phyloP scores from a whole-genome alignment of 2,888 invertebrate species.

The Didymodactylos carnosus region DNA sequence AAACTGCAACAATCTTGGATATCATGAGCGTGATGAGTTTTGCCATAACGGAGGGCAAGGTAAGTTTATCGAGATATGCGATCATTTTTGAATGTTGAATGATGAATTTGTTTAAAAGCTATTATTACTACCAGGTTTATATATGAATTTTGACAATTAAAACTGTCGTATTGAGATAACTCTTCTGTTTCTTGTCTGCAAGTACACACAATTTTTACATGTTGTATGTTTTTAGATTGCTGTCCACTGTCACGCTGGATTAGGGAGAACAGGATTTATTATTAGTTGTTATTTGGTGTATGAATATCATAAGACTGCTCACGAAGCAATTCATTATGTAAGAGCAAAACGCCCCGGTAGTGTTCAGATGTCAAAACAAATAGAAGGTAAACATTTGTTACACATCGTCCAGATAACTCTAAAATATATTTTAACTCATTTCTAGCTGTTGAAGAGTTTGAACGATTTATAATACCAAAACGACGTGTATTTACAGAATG shows the following conservation, averaged over 20 bases:
- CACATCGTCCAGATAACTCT: background rate
- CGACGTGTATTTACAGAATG: background rate
- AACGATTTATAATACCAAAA: background rate
- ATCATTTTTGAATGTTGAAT: too few species aligned
- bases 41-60: slow-evolving; percentile 5
- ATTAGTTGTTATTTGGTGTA: slow-evolving; percentile 9
- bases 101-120: background rate
- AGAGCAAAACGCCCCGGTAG: slow-evolving; percentile 8
- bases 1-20: background rate
- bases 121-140: background rate
- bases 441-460: background rate
- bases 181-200: background rate
- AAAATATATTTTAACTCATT: background rate
- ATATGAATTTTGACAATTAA: background rate
- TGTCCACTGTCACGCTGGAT: slow-evolving; percentile 15
- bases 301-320: background rate
- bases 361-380: slow-evolving; percentile 12
- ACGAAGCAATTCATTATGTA: slow-evolving; percentile 6
- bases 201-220: background rate
- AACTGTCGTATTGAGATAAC: background rate
- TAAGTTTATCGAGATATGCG: background rate
- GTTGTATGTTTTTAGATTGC: background rate
- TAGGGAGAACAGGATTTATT: slow-evolving; percentile 12
- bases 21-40: slow-evolving; percentile 11
- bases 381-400: background rate